Evolutionary conservation across 2,888 invertebrate species (phyloP), one percentile per base, ranked within the genome.

Genomic region (Halictus ligatus): DNA sequence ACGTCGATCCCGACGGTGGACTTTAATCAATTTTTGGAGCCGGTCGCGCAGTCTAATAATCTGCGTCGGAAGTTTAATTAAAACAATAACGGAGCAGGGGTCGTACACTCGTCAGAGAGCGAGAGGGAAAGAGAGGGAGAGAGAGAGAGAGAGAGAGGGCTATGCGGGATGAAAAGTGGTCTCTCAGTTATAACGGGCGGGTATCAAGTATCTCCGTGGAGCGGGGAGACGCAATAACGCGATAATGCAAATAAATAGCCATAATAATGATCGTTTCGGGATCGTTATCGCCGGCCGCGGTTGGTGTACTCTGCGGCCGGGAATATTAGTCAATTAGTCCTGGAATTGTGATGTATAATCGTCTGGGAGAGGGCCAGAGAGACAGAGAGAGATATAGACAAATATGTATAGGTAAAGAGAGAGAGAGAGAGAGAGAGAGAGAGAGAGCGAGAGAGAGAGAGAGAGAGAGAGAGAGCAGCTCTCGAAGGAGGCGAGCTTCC

Each of bases 201-300:
- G 60, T 15, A 69, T 69, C 40, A 21, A 12, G 40, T 69, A 40
- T 69, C 69, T 40, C 69, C 21, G 15, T 40, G 46, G 58, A 58
- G 71, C 43, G 40, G 13, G 64, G 64, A 64, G n/a, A n/a, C 71
- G 71, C 71, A 13, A 71, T 71, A 71, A 71, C 71, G 71, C 43
- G 71, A 71, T 71, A 71, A 75, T 25, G 35, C 74, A 29, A 75
- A 75, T 75, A 75, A 74, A 74, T 29, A 46, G 73, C 73, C 50
- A 25, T 74, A 74, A 54, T 46, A 75, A 75, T 54, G 48, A 75
- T 54, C 74, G 54, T 64, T 54, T 54, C 29, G 25, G 54, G 54
- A 75, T 75, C 50, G 54, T 72, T 72, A 72, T 48, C 46, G 72
- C 15, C 0, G n/a, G n/a, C 58, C 58, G 58, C 58, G 58, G n/a